Evolutionary conservation across 1,140 invertebrate species (phyloP).

Genomic region (Lepidurus packardi): DNA sequence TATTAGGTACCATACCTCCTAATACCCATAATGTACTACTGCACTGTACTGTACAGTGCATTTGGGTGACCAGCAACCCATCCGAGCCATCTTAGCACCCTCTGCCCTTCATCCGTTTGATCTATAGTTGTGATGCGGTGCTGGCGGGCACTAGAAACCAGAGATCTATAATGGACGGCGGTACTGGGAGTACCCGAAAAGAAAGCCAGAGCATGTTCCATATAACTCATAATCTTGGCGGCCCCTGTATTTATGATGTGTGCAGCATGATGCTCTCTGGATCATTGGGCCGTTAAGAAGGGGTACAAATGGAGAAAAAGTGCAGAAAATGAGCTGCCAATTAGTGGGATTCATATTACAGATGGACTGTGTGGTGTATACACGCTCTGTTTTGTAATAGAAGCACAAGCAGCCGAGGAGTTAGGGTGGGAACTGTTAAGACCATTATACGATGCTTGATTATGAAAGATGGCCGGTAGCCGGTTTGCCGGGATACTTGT

Average conservation of each 20-base stretch:
- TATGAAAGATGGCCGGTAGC: background rate
- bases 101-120: background rate
- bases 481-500: background rate
- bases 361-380: background rate
- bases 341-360: slow-evolving; percentile 9
- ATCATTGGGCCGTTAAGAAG: background rate
- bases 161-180: too few relatives aligned
- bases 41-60: background rate
- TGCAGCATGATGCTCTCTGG: background rate
- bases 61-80: background rate
- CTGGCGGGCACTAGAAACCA: slow-evolving; percentile 5
- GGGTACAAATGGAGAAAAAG: slow-evolving; percentile 3
- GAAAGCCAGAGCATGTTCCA: background rate
- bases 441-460: background rate
- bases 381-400: background rate
- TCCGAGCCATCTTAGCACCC: background rate
- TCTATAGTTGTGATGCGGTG: background rate
- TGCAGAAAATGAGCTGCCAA: slow-evolving; percentile 3
- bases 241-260: background rate
- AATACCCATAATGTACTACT: too few relatives aligned
- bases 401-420: background rate
- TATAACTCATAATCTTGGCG: background rate
- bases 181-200: too few relatives aligned
- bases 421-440: background rate
- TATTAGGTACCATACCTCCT: too few relatives aligned